phyloP scores from a whole-genome alignment of 1,140 invertebrate genomes.

The Drosophila nigromelanica region DNA sequence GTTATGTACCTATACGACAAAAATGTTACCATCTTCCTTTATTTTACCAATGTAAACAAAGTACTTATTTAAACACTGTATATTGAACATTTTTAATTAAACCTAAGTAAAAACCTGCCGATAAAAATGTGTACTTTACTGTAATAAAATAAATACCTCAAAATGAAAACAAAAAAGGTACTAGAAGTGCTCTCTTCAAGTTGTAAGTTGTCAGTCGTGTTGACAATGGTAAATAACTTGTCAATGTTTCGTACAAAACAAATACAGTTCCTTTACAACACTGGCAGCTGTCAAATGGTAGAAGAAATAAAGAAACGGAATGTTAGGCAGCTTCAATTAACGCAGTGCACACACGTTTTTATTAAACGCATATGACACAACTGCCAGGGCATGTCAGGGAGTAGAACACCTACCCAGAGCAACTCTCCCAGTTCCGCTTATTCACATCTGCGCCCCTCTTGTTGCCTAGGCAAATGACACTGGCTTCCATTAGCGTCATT shows the following conservation, averaged over 20 bases:
- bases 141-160: too few relatives aligned
- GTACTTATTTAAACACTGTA: too few relatives aligned
- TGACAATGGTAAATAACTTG: conserved; percentile 60
- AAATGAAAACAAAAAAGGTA: too few relatives aligned
- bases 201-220: conserved; percentile 42
- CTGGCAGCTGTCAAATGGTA: conserved; percentile 64
- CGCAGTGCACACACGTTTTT: conserved; percentile 45
- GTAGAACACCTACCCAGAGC: conserved; percentile 15
- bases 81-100: too few relatives aligned
- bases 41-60: too few relatives aligned
- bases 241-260: conserved; percentile 41
- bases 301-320: conserved; percentile 1
- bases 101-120: too few relatives aligned
- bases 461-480: conserved; percentile 52
- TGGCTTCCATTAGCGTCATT: conserved; percentile 80
- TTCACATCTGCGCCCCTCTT: background rate
- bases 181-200: background rate
- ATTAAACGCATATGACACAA: conserved; percentile 68
- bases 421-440: background rate
- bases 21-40: too few relatives aligned
- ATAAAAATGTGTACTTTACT: too few relatives aligned
- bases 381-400: conserved; percentile 25
- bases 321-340: conserved; percentile 62
- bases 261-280: conserved; percentile 55
- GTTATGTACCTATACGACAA: too few relatives aligned